Percentiles rank a stretch among this genome's conserved stretches.
phyloP scores from a whole-genome alignment of 92 coral and sea anemone species.

The Virgularia gustaviana region DNA sequence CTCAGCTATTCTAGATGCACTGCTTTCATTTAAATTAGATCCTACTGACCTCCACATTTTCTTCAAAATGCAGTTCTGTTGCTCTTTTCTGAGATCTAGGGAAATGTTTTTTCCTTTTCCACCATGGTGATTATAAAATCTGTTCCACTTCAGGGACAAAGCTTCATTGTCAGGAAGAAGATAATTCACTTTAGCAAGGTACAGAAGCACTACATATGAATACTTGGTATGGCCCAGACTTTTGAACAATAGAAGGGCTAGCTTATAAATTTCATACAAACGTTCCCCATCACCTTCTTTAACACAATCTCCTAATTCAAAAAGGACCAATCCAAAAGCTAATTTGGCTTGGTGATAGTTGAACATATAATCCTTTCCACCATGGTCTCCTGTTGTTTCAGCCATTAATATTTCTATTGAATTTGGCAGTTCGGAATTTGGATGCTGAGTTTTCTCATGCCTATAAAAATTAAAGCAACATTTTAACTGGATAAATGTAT shows the following conservation, averaged over 20 bases:
- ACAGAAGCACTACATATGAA: conserved; percentile 4
- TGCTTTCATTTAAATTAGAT: neutral
- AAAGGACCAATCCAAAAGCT: neutral
- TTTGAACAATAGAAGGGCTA: neutral
- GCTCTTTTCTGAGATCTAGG: conserved; percentile 6
- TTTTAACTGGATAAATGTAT: too few species aligned
- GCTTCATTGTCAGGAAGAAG: conserved; percentile 2
- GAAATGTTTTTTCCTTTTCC: conserved; percentile 3
- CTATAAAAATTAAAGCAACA: neutral
- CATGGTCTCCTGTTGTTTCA: too few species aligned
- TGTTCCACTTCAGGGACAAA: conserved; percentile 1
- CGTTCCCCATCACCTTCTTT: conserved; percentile 14
- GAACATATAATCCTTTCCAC: neutral
- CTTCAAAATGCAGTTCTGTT: conserved; percentile 5
- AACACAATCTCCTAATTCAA: neutral
- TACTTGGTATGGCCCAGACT: conserved; percentile 5
- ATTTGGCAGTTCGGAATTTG: neutral
- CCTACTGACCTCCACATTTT: conserved; percentile 11
- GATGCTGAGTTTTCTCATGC: neutral
- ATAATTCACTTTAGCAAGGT: neutral
- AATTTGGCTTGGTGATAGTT: conserved; percentile 17
- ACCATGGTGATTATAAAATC: conserved; percentile 18
- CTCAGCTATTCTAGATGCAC: neutral
- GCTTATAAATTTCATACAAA: neutral
- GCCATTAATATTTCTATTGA: neutral